A percentile compares a stretch with the other conserved stretches of the same genome.
Conservation (phyloP, 2,888 invertebrate species). For the Nyleta sp. region DNA sequence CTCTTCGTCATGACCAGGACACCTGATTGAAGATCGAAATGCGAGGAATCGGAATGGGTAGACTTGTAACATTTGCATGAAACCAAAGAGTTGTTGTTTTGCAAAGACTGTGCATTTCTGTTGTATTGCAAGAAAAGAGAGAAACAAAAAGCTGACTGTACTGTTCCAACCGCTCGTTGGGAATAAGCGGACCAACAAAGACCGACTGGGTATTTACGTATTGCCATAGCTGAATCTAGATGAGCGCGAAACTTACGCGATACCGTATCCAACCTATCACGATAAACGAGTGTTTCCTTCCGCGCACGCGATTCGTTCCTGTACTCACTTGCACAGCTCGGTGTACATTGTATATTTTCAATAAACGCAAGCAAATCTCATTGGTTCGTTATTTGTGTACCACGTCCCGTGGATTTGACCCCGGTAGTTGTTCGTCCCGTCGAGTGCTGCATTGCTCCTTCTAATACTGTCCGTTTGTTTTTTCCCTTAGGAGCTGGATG, state of each 20-base stretch:
- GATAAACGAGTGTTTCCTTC: slow-evolving; percentile 12
- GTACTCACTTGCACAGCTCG: slow-evolving; percentile 18
- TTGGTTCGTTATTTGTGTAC: too few relatives aligned
- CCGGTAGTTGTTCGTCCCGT: too few relatives aligned
- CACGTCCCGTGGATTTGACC: too few relatives aligned
- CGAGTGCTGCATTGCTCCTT: neutral
- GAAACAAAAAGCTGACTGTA: too few relatives aligned
- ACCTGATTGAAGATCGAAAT: too few relatives aligned
- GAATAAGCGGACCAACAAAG: too few relatives aligned
- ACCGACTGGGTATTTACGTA: neutral
- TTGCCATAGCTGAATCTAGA: slow-evolving; percentile 11
- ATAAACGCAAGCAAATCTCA: slow-evolving; percentile 29
- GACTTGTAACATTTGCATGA: neutral
- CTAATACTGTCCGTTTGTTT: too few relatives aligned
- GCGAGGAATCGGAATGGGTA: too few relatives aligned
- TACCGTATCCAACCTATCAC: slow-evolving; percentile 1
- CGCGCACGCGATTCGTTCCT: neutral
- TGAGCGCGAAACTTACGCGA: too few relatives aligned
- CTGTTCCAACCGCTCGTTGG: too few relatives aligned
- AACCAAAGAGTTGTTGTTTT: slow-evolving; percentile 3
- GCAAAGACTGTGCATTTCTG: neutral
- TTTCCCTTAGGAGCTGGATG: slow-evolving; percentile 33
- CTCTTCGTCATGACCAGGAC: too few relatives aligned
- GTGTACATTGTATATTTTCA: slow-evolving; percentile 39
- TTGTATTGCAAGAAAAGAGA: neutral